Percentiles rank a stretch among this genome's conserved stretches.
Evolutionary conservation across 2,888 invertebrate genomes (phyloP).

Genomic region (Norana najaformis): DNA sequence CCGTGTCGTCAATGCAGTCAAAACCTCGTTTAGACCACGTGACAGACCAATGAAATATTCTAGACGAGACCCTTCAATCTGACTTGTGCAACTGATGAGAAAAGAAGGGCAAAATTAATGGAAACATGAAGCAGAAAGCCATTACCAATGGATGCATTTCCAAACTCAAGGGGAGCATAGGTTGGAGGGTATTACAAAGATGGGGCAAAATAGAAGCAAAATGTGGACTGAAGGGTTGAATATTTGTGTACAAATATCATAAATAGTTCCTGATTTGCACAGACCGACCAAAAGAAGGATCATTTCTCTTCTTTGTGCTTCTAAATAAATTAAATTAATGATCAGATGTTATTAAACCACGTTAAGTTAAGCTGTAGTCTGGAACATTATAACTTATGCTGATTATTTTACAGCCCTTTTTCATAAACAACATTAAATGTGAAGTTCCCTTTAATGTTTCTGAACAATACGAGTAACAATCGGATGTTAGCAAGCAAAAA

Average conservation of each 20-base stretch:
- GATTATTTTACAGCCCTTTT: not conserved
- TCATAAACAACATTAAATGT: not conserved
- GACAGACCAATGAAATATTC: not conserved
- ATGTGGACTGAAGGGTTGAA: not conserved
- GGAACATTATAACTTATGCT: not conserved
- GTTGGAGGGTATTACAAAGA: not conserved
- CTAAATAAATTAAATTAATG: not conserved
- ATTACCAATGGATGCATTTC: not conserved
- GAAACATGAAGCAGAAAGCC: not conserved
- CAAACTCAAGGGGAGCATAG: not conserved
- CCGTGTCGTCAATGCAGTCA: not conserved
- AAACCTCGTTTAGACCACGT: not conserved
- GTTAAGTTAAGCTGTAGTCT: not conserved
- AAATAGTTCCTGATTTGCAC: not conserved
- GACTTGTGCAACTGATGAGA: not conserved
- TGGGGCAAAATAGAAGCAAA: not conserved
- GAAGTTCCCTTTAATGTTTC: not conserved
- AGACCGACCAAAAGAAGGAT: not conserved
- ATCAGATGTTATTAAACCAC: not conserved
- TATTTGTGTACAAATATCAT: not conserved
- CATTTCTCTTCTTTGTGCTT: not conserved
- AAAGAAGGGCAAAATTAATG: not conserved
- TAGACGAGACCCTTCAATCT: not conserved
- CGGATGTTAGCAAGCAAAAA: slow-evolving; percentile 4
- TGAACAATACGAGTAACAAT: not conserved